Percentiles rank a stretch among this genome's conserved stretches.
These are phyloP conservation scores for Caenorhabditis afra DNA, from an alignment of 2,888 invertebrate species.

Conservation along the genomic window DNA sequence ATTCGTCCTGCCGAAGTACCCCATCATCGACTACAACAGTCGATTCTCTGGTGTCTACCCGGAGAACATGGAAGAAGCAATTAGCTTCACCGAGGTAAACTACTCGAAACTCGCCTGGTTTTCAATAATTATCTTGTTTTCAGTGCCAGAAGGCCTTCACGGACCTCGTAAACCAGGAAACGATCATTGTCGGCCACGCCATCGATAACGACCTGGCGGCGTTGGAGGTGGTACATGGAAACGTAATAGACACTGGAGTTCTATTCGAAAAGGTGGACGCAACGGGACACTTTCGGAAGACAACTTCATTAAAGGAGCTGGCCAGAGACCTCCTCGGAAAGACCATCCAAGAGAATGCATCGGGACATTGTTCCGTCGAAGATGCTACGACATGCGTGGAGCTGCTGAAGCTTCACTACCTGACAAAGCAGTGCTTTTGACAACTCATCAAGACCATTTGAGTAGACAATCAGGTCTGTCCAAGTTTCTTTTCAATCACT, in stretches of 20 bases:
- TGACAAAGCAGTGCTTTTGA: too few species aligned
- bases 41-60: constrained; percentile 14
- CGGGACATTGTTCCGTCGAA: neutral
- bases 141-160: constrained; percentile 1
- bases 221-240: constrained; percentile 6
- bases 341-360: neutral
- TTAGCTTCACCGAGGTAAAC: too few species aligned
- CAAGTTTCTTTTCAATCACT: too few species aligned
- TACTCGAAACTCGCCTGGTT: neutral
- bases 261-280: too few species aligned
- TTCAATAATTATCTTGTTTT: constrained; percentile 5
- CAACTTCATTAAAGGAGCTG: neutral
- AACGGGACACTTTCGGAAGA: too few species aligned
- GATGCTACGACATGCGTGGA: neutral
- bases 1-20: constrained; percentile 19
- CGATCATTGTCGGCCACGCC: constrained; percentile 16
- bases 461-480: too few species aligned
- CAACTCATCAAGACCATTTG: too few species aligned
- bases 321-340: neutral
- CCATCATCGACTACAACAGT: constrained; percentile 17
- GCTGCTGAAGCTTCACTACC: too few species aligned
- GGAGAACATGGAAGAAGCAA: neutral
- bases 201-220: constrained; percentile 23
- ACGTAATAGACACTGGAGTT: constrained; percentile 7
- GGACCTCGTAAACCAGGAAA: neutral